Base-by-base conservation (phyloP, 2,888 invertebrate species). In the Drosophila acutilabella region DNA sequence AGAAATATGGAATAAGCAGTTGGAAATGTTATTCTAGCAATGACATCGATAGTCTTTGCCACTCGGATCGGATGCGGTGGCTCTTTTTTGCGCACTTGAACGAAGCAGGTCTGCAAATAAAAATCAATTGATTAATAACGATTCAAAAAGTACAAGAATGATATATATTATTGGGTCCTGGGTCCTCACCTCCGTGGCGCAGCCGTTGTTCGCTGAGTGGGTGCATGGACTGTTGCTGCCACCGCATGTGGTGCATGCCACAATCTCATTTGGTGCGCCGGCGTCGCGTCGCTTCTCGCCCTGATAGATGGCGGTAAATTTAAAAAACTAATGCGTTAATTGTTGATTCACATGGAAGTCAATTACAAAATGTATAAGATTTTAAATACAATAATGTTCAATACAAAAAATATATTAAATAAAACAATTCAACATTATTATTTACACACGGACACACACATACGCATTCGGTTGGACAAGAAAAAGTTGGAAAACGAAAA, bases 41-140 rank as follows among this genome's bases (percentile, higher is more conserved):
- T 97, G 88, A 97, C 97, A 94, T 98, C 97, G 93, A 98, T 98
- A 70, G 97, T 97, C 94, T 98, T 98, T 87, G 98, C 98, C 90
- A 98, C 97, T 89, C 97, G 95, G 90, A 97, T 97, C 71, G 97
- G 97, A 93, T 97, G 97, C 51, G 97, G 97, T 73, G 97, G 97
- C 93, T 97, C 97, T 93, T 97, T 97, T 94, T 97, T 97, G 91
- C 97, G 95, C 92, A 97, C 95, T 95, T 97, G 96, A 91, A 95
- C 96, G 94, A 95, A 95, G 93, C 95, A 95, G 93, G 95, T 95
- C 96, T 96, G 94, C 81, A 94, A 94, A 90, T 93, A 6, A n/a
- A 16, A 38, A 41, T 11, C 5, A 23, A 38, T 11, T 13, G 10
- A 5, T 53, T 74, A 48, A 11, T 7, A 2, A 10, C 13, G 5